Base-by-base conservation (phyloP, 2,888 invertebrate species). In the Gari tellinella region DNA sequence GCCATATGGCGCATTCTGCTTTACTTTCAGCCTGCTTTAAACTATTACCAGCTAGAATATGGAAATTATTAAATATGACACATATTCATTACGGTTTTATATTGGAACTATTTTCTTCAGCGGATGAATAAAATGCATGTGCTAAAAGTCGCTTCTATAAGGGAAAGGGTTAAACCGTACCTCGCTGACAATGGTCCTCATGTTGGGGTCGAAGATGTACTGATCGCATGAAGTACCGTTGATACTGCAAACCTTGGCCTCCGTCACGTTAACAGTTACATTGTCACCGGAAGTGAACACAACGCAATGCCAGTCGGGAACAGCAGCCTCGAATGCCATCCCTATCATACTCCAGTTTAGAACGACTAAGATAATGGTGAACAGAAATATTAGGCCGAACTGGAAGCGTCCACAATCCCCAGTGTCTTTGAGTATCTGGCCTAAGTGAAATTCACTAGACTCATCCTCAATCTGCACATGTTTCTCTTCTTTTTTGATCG, bases 351-450 rank as follows among this genome's bases (percentile, higher is more conserved):
- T 69, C 77, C 75, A 81, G 1, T 62, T 61, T 19, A 60, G 23
- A 5, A 60, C 38, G 15, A 49, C 14, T 3, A 48, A 4, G 1
- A 68, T 31, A 12, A 48, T 38, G 5, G 53, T 58, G 19, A 63
- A 55, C 0, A 48, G 41, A 15, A 67, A 38, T 19, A 66, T 41
- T 4, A 78, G 21, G 3, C 62, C 56, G 2, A 60, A 4, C 41
- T 81, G 81, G 61, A 74, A 81, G 0, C 46, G 56, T 10, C 81
- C 81, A 19, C 74, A 78, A 17, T 72, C 72, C 21, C 81, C 78
- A 0, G 74, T 61, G 21, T 75, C 66, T 21, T 66, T 67, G 31
- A 72, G 55, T 7, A 67, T 53, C 4, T 72, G 62, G 15, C 63
- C 72, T 10, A 72, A 56, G 19, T 52, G 45, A 4, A 68, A 31